Evolutionary conservation across 1,140 invertebrate genomes (phyloP).

Genomic region (Bombus confusus): DNA sequence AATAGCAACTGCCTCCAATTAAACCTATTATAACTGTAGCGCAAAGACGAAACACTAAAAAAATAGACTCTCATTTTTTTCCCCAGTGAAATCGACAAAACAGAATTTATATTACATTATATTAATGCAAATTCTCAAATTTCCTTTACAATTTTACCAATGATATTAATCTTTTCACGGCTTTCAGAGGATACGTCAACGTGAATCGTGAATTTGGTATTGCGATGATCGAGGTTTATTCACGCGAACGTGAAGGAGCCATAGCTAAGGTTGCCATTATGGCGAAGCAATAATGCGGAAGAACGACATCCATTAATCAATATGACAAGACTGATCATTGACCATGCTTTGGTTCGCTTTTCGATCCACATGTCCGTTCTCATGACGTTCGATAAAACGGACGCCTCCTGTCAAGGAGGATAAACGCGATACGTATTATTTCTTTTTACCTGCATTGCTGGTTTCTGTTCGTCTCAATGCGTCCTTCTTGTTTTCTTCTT

Average conservation of each 20-base stretch:
- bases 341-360: background rate
- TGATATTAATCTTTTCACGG: background rate
- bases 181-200: background rate
- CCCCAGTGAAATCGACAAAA: too few species aligned
- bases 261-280: background rate
- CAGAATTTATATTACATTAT: too few species aligned
- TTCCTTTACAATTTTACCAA: background rate
- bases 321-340: background rate
- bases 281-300: background rate
- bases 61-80: too few species aligned
- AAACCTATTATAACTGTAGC: too few species aligned
- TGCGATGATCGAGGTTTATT: background rate
- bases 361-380: background rate
- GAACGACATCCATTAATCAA: conserved; percentile 24
- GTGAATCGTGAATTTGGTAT: background rate
- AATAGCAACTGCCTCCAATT: too few species aligned
- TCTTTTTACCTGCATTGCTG: background rate
- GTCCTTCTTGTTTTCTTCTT: background rate
- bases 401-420: background rate
- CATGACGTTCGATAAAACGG: background rate
- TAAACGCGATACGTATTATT: background rate
- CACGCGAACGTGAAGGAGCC: background rate
- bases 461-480: background rate
- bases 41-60: too few species aligned
- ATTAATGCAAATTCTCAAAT: background rate